A percentile compares a stretch with the other conserved stretches of the same genome.
Evolutionary conservation across 2,113 vertebrate genomes (phyloP).

Genomic region (Oryzias woworae): DNA sequence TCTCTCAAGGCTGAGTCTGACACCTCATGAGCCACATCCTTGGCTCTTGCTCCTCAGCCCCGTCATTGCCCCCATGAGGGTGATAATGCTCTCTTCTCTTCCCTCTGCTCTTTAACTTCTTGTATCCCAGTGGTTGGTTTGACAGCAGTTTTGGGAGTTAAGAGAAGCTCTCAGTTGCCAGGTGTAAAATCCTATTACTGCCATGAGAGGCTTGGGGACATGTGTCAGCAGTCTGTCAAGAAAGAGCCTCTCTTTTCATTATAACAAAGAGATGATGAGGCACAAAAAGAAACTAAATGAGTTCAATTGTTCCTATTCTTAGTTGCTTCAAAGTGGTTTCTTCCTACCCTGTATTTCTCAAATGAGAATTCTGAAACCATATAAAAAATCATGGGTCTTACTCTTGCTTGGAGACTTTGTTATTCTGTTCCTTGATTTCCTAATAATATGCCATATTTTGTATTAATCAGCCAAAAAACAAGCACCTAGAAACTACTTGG

Average conservation of each 20-base stretch:
- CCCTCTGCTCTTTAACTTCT: conserved; percentile 40
- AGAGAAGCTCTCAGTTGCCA: conserved; percentile 58
- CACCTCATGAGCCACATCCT: conserved; percentile 25
- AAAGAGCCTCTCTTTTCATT: conserved; percentile 31
- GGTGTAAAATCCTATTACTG: conserved; percentile 70
- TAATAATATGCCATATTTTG: conserved; percentile 1
- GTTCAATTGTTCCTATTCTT: conserved; percentile 1
- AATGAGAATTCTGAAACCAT: conserved; percentile 10
- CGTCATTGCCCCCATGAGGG: conserved; percentile 4
- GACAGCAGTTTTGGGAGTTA: conserved; percentile 59
- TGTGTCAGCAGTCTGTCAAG: conserved; percentile 46
- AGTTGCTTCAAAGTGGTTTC: not conserved
- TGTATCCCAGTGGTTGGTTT: conserved; percentile 63
- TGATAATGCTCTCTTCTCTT: conserved; percentile 26
- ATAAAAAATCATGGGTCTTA: not conserved
- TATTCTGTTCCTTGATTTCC: not conserved
- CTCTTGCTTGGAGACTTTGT: too few relatives aligned
- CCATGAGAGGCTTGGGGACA: conserved; percentile 43
- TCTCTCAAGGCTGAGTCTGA: conserved; percentile 17
- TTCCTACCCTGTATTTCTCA: not conserved
- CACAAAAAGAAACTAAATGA: conserved; percentile 4
- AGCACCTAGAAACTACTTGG: not conserved
- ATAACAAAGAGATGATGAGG: conserved; percentile 26
- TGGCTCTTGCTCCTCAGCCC: conserved; percentile 13
- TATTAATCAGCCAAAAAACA: conserved; percentile 1